Evolutionary conservation across 2,888 invertebrate species (phyloP).

Genomic region (Watsonalla cultraria): DNA sequence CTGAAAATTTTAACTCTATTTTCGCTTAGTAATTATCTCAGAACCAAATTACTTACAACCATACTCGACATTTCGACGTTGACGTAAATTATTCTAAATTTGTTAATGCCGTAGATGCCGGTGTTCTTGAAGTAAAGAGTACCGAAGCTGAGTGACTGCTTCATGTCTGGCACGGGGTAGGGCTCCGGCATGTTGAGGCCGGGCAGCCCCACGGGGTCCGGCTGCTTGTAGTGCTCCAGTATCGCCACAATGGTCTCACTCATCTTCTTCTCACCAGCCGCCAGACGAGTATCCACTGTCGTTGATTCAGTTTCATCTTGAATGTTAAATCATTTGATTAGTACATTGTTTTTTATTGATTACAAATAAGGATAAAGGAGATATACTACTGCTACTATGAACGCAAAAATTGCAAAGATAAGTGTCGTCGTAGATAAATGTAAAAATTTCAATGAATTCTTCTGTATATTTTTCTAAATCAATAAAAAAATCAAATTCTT

Average conservation of each 20-base stretch:
- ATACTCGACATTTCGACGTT: constrained; percentile 85
- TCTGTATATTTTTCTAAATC: too few relatives aligned
- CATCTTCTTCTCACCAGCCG: constrained; percentile 81
- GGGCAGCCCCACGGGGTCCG: constrained; percentile 89
- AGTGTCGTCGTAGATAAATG: too few relatives aligned
- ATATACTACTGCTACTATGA: too few relatives aligned
- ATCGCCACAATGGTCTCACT: constrained; percentile 84
- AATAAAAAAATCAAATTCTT: too few relatives aligned
- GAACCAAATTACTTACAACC: constrained; percentile 73
- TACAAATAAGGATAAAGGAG: too few relatives aligned
- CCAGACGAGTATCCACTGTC: constrained; percentile 24
- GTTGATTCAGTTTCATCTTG: constrained; percentile 27
- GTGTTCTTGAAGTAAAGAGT: constrained; percentile 85
- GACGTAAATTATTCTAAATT: constrained; percentile 86
- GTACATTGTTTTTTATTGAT: too few relatives aligned
- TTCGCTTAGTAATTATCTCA: constrained; percentile 1
- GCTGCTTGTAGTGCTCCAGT: constrained; percentile 88
- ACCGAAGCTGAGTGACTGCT: constrained; percentile 83
- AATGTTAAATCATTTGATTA: constrained; percentile 2
- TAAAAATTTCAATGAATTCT: too few relatives aligned
- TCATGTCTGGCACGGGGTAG: constrained; percentile 86
- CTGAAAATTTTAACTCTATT: too few relatives aligned
- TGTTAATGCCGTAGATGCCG: constrained; percentile 85
- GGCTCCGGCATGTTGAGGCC: constrained; percentile 90
- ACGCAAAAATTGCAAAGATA: too few relatives aligned